These are phyloP conservation scores for Ricordea florida DNA, from an alignment of 92 coral and sea anemone species.

Conservation along the genomic window DNA sequence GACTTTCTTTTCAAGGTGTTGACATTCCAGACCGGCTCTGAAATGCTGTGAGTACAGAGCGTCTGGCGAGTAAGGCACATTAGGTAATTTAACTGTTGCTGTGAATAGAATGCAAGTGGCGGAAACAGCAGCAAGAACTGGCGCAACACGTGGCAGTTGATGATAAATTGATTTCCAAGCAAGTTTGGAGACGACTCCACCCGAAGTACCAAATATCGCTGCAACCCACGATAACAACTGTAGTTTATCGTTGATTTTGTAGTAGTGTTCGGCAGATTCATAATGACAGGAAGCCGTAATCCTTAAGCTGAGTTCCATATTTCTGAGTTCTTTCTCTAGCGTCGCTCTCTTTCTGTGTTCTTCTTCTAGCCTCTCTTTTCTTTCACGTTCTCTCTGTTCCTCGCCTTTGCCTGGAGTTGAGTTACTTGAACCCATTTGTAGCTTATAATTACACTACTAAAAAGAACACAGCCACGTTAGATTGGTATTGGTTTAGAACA, in stretches of 20 bases:
- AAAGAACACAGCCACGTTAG: no score
- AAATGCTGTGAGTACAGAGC: neutral
- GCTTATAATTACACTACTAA: no score
- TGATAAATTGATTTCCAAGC: neutral
- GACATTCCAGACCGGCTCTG: slow-evolving; percentile 3
- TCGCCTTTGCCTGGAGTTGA: no score
- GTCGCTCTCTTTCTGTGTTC: neutral
- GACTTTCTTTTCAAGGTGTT: neutral
- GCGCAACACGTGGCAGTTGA: neutral
- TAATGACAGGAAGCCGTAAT: neutral
- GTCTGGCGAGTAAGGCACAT: neutral
- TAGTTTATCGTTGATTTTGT: neutral
- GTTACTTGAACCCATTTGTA: no score
- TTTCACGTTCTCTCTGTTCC: no score
- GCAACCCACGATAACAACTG: neutral
- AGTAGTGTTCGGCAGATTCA: neutral
- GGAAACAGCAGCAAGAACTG: neutral
- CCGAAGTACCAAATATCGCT: neutral
- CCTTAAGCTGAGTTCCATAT: neutral
- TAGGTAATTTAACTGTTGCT: neutral
- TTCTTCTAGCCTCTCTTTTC: neutral
- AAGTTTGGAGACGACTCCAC: neutral
- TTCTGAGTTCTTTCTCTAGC: neutral
- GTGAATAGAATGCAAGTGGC: neutral
- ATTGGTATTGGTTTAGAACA: no score